These are phyloP conservation scores for mouse (Mus musculus) DNA, from an alignment of 2,113 vertebrate genomes.

Conservation along the genomic window GRCm39 chr13:41608501-41609000, in stretches of 20 bases:
- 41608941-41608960: conserved; percentile 9
- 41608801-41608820: background rate
- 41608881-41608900: too few relatives aligned
- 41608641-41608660: too few relatives aligned
- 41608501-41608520: background rate
- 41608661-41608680: too few relatives aligned
- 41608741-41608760: background rate
- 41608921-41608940: background rate
- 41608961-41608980: background rate
- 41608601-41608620: too few relatives aligned
- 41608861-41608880: background rate
- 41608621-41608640: background rate
- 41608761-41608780: background rate
- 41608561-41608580: background rate
- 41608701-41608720: background rate
- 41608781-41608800: background rate
- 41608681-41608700: too few relatives aligned
- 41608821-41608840: background rate
- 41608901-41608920: background rate
- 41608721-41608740: background rate
- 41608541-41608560: background rate
- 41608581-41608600: background rate
- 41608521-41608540: background rate
- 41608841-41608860: background rate
- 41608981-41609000: background rate